Percentiles rank a stretch among this genome's conserved stretches.
Evolutionary conservation across 2,113 vertebrate genomes (phyloP).

Genomic region (Romanogobio albipinnatus): DNA sequence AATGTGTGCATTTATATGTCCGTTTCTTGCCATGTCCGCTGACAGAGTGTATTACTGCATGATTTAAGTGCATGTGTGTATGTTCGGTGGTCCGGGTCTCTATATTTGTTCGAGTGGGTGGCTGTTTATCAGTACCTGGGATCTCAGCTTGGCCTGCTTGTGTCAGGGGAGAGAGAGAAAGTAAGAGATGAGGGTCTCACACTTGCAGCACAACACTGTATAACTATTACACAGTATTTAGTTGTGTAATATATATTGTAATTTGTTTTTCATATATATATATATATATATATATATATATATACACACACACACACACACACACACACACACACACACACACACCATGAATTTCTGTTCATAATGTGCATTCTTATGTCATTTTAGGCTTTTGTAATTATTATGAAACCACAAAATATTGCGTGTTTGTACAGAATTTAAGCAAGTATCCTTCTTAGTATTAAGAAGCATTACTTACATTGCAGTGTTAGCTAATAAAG

Average conservation of each 20-base stretch:
- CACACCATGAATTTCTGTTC: background rate
- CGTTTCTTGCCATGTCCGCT: slow-evolving; percentile 5
- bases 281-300: background rate
- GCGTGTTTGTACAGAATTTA: background rate
- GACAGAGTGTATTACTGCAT: slow-evolving; percentile 9
- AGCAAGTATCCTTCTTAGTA: background rate
- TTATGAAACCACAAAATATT: background rate
- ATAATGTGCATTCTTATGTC: background rate
- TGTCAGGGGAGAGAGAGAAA: slow-evolving; percentile 61
- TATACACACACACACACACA: too few relatives aligned
- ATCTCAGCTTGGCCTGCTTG: slow-evolving; percentile 64
- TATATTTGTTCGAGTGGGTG: slow-evolving; percentile 64
- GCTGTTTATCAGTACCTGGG: slow-evolving; percentile 65
- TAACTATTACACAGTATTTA: background rate
- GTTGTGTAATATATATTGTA: background rate
- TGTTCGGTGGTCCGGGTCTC: slow-evolving; percentile 7
- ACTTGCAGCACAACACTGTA: background rate
- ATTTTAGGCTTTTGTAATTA: background rate
- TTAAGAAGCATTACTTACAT: background rate
- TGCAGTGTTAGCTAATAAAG: background rate
- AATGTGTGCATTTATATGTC: slow-evolving; percentile 34
- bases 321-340: too few relatives aligned
- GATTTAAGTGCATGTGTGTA: slow-evolving; percentile 20
- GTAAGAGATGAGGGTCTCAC: slow-evolving; percentile 56
- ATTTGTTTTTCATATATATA: too few relatives aligned